A percentile compares a stretch with the other conserved stretches of the same genome.
Conservation (phyloP, 2,113 vertebrate species). For the Passer domesticus region DNA sequence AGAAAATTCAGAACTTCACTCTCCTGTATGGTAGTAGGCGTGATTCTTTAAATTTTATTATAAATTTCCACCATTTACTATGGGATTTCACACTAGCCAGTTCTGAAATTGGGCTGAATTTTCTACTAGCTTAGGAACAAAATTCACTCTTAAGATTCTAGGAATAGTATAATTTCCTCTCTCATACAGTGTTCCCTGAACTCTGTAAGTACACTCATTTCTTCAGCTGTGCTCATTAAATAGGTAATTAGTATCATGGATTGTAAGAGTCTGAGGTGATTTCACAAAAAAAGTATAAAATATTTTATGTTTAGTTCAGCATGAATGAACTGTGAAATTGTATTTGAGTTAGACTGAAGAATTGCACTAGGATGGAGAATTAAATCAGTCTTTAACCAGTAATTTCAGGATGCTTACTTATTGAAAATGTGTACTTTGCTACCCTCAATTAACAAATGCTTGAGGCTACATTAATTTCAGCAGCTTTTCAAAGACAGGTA, state of each 20-base stretch:
- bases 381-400: background rate
- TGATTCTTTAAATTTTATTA: background rate
- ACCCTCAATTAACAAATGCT: background rate
- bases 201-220: background rate
- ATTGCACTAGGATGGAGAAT: background rate
- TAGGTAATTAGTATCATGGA: background rate
- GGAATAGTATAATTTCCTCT: background rate
- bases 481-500: slow-evolving; percentile 9
- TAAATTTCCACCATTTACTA: background rate
- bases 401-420: background rate
- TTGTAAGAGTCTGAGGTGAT: background rate
- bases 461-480: background rate
- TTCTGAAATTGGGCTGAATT: background rate
- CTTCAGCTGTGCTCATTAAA: background rate
- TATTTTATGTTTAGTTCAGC: background rate
- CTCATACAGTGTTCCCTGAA: background rate
- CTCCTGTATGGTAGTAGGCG: background rate
- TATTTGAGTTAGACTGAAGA: background rate
- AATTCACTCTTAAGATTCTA: background rate
- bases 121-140: background rate
- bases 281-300: background rate
- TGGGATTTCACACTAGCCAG: background rate
- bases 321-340: background rate
- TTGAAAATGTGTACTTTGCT: background rate
- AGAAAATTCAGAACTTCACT: background rate